A percentile compares a stretch with the other conserved stretches of the same genome.
phyloP scores from a whole-genome alignment of 2,888 invertebrate species.

The Drosophila ustulata region DNA sequence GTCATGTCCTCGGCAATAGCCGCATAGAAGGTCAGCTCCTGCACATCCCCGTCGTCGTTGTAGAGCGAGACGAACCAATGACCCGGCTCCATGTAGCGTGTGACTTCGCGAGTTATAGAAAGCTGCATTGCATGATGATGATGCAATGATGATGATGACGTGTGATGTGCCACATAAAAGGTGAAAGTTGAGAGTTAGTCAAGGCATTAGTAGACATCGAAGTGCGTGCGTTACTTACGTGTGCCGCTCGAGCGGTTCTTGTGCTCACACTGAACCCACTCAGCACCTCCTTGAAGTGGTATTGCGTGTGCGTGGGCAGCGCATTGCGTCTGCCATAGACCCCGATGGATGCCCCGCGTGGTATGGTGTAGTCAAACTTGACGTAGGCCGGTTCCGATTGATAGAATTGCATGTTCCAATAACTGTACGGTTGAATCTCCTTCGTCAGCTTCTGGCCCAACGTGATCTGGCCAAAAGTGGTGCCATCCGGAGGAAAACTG shows the following conservation, averaged over 20 bases:
- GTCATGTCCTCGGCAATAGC: constrained; percentile 96
- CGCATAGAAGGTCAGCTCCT: constrained; percentile 94
- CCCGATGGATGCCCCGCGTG: constrained; percentile 96
- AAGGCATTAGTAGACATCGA: constrained; percentile 46
- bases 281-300: constrained; percentile 97
- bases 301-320: constrained; percentile 97
- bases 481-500: constrained; percentile 96
- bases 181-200: constrained; percentile 55
- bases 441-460: constrained; percentile 94
- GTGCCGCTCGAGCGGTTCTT: constrained; percentile 92
- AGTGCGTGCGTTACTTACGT: constrained; percentile 88
- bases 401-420: constrained; percentile 99
- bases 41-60: constrained; percentile 97
- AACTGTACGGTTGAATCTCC: constrained; percentile 96
- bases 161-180: constrained; percentile 40
- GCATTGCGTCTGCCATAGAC: constrained; percentile 97
- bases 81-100: constrained; percentile 97
- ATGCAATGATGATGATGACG: constrained; percentile 3
- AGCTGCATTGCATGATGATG: constrained; percentile 84
- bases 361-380: constrained; percentile 97
- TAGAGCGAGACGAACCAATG: constrained; percentile 98
- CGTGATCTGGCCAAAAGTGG: constrained; percentile 95
- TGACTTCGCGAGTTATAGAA: constrained; percentile 95
- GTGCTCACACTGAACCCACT: constrained; percentile 96
- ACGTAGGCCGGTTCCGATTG: constrained; percentile 97